A percentile compares a stretch with the other conserved stretches of the same genome.
Evolutionary conservation across 1,140 invertebrate genomes (phyloP).

Genomic region (Euwallacea fornicatus): DNA sequence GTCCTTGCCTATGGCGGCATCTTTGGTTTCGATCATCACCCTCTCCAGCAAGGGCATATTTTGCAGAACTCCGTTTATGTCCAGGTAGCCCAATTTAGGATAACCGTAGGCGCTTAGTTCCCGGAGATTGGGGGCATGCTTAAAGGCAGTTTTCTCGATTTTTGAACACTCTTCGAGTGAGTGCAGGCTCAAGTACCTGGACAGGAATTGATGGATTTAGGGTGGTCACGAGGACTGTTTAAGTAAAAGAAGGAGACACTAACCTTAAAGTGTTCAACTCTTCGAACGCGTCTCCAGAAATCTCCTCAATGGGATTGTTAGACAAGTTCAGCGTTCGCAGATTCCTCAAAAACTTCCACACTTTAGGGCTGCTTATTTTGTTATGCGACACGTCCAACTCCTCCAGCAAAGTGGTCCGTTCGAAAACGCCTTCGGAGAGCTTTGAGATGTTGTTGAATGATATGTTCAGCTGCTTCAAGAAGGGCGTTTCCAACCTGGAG

Average conservation of each 20-base stretch:
- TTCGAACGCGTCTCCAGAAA: constrained; percentile 74
- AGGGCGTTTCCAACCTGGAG: constrained; percentile 80
- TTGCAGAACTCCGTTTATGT: constrained; percentile 77
- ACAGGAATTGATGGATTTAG: background rate
- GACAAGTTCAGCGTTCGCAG: constrained; percentile 75
- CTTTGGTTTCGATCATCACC: constrained; percentile 85
- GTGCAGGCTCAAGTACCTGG: constrained; percentile 64
- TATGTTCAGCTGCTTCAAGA: constrained; percentile 78
- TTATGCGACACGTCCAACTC: constrained; percentile 78
- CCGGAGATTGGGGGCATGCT: constrained; percentile 67
- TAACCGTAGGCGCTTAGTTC: constrained; percentile 72
- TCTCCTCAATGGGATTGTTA: constrained; percentile 70
- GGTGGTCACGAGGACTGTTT: background rate
- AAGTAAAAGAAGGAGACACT: background rate
- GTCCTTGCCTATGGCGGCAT: constrained; percentile 76
- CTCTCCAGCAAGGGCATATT: constrained; percentile 68
- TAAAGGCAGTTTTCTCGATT: constrained; percentile 84
- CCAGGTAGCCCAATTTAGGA: constrained; percentile 78
- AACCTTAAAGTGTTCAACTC: constrained; percentile 57
- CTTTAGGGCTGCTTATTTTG: constrained; percentile 63
- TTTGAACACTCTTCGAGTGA: constrained; percentile 69
- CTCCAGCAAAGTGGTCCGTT: constrained; percentile 77
- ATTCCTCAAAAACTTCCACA: constrained; percentile 68
- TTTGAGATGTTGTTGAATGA: constrained; percentile 74
- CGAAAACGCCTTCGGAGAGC: constrained; percentile 68